Base-by-base conservation (phyloP, 2,888 invertebrate species). In the Hydroisotoma schaefferi region DNA sequence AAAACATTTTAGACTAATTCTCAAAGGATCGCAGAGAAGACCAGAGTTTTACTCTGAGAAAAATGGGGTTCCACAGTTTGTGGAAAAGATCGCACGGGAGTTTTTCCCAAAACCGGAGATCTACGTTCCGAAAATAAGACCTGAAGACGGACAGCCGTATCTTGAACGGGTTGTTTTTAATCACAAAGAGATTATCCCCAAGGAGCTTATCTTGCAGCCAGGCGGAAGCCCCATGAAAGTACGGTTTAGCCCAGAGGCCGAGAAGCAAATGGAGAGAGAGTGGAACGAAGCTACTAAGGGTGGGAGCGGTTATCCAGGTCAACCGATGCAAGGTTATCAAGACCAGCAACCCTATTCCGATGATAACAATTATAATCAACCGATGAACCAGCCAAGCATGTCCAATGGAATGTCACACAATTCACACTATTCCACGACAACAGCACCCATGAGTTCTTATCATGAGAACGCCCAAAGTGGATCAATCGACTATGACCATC, bases 181-280 rank as follows among this genome's bases (percentile, higher is more conserved):
- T 37, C 65, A 65, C 49, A 61, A 56, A 49, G 65, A 61, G 52
- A 59, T 65, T n/a, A 59, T 65, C 40, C 65, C 65, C 2, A 55
- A 58, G 20, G 61, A 58, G 53, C 47, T 65, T 25, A 33, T 51
- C 18, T 56, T 65, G 22, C 46, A 53, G 15, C 55, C 57, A 15
- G 65, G 65, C n/a, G 57, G 33, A n/a, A 40, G 46, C 25, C 29
- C 57, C n/a, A 57, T 54, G 29, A 61, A 58, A 37, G 33, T 61
- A 4, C 46, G 49, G 5, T 61, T 61, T 38, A 55, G 54, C 29
- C 61, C 61, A 2, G 33, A 61, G 8, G 61, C 61, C 10, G 54
- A 61, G 27, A 54, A 56, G 57, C 38, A 54, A 27, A 61, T 61
- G 61, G 56, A 54, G 18, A 28, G 29, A 48, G 61, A 58, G 15